Percentiles rank a stretch among this genome's conserved stretches.
Evolutionary conservation across 2,113 vertebrate genomes (phyloP).

Genomic region (Gracilinanus agilis): DNA sequence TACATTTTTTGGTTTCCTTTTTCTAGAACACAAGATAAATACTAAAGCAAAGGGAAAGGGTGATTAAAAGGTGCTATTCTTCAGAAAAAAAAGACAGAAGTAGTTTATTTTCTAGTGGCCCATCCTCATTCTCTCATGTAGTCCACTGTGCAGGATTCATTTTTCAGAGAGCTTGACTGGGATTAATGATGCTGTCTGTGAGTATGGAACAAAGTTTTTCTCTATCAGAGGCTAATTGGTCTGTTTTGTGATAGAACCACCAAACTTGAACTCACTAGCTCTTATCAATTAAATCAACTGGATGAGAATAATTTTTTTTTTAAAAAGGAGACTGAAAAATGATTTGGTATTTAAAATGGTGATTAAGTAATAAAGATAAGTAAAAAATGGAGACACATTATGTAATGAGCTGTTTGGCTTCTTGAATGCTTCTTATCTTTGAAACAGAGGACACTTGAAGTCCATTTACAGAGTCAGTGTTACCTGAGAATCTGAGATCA

Average conservation of each 20-base stretch:
- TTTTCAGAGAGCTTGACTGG: not conserved
- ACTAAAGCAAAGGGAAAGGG: not conserved
- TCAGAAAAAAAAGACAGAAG: not conserved
- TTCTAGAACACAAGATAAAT: not conserved
- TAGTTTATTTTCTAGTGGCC: not conserved
- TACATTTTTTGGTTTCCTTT: not conserved
- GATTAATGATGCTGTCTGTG: not conserved
- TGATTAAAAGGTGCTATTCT: not conserved
- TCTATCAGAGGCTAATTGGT: not conserved
- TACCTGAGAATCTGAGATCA: not conserved
- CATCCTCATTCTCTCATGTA: not conserved
- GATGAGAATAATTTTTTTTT: not conserved
- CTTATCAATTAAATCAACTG: not conserved
- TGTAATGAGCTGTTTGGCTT: not conserved
- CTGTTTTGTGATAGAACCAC: not conserved
- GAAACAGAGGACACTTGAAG: not conserved
- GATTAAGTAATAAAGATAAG: not conserved
- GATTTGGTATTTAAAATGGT: not conserved
- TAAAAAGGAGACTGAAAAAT: not conserved
- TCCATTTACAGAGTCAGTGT: not conserved
- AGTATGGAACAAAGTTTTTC: not conserved
- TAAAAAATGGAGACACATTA: not conserved
- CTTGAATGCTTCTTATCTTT: not conserved
- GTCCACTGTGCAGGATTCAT: not conserved
- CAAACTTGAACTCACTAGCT: not conserved